Base-by-base conservation (phyloP, 2,113 vertebrate genomes). In the Stigmatopora argus region DNA sequence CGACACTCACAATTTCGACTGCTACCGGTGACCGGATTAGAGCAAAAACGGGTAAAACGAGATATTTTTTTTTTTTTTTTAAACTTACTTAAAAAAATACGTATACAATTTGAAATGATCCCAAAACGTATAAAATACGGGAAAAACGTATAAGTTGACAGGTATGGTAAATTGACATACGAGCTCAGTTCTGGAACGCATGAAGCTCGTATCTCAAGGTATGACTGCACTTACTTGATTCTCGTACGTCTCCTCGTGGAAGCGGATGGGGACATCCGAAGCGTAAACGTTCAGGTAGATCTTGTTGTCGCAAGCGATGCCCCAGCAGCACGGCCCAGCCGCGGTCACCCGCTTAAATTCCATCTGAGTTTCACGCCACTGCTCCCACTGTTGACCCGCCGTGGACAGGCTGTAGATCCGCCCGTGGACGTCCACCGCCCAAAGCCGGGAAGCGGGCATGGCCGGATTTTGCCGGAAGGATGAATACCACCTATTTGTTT, bases 361-460 rank as follows among this genome's bases (percentile, higher is more conserved):
- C 89, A 96, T 84, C 35, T 93, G 93, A 0, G 89, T 69, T 17
- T 95, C 92, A 21, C 71, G 92, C 67, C 95, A 97, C 21, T 91
- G 91, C 69, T 96, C 94, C 97, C 97, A 99, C 85, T 89, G 90
- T 88, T 95, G 95, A n/a, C 93, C 92, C 0, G 88, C 89, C 0
- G 96, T 95, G 12, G 95, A 94, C 1, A 99, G 90, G 0, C 93
- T 94, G 86, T 93, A 94, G 66, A 97, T 94, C 31, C 91, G 91
- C 17, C 97, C 97, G 3, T 94, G 93, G 75, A 97, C 93, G 34
- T 99, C 97, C 74, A 96, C 94, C 0, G 94, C 94, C 97, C 97
- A 98, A 73, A 99, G 78, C 65, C 89, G 86, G 2, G 95, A 96
- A 65, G 81, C 73, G 17, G 95, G 91, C 93, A 94, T 93, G 87